Evolutionary conservation across 1,140 invertebrate genomes (phyloP).

Genomic region (Reticulitermes speratus): DNA sequence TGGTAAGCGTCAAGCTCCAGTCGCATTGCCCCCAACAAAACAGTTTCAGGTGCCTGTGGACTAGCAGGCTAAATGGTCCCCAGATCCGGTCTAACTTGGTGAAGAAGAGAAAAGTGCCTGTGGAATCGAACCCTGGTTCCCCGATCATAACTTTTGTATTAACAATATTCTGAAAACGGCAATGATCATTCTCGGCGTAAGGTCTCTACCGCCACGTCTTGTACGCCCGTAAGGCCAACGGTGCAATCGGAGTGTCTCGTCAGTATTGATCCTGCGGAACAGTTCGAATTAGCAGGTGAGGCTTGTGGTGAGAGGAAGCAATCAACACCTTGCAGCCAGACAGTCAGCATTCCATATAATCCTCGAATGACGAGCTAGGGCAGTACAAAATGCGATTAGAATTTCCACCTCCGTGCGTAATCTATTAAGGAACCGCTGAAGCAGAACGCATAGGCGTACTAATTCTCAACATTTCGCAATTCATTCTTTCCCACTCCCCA

Average conservation of each 20-base stretch:
- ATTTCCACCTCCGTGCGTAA: background rate
- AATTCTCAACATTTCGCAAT: conserved; percentile 12
- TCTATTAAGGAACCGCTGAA: conserved; percentile 1
- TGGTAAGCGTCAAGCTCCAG: too few species aligned
- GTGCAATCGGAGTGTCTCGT: background rate
- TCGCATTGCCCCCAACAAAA: too few species aligned
- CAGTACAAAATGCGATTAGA: background rate
- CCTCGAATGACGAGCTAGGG: background rate
- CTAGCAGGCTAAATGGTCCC: too few species aligned
- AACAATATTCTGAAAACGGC: too few species aligned
- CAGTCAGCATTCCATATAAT: background rate
- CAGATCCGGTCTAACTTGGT: too few species aligned
- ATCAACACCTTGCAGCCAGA: background rate
- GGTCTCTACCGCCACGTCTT: too few species aligned
- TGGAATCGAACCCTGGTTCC: too few species aligned
- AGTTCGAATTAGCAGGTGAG: background rate
- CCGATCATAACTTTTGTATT: too few species aligned
- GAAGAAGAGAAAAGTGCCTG: too few species aligned
- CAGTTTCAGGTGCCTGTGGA: too few species aligned
- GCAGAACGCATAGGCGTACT: background rate
- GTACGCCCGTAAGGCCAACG: too few species aligned
- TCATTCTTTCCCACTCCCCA: background rate
- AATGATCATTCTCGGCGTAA: too few species aligned
- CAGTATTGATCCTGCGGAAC: background rate
- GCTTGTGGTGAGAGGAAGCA: background rate